phyloP scores from a whole-genome alignment of 2,888 invertebrate species.

The Pachycephus smyrnensis region DNA sequence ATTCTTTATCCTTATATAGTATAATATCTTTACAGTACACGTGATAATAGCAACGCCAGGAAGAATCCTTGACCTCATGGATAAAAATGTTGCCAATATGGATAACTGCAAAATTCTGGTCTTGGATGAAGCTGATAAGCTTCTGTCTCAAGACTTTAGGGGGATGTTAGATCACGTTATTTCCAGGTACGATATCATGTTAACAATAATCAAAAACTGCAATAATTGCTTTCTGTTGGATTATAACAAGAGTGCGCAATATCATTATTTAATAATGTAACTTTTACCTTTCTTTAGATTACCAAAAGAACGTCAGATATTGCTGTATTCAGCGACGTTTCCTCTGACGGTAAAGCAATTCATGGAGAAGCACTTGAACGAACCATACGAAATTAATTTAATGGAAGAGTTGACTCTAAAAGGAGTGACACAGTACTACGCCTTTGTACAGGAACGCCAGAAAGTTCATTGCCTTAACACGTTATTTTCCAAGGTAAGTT shows the following conservation, averaged over 20 bases:
- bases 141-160: constrained; percentile 98
- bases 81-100: constrained; percentile 95
- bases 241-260: background rate
- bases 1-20: background rate
- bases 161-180: constrained; percentile 99
- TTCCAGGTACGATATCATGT: constrained; percentile 67
- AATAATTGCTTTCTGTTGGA: background rate
- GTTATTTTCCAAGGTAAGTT: constrained; percentile 92
- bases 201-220: background rate
- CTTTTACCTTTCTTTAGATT: constrained; percentile 71
- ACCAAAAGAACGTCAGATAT: constrained; percentile 95
- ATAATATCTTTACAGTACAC: constrained; percentile 78
- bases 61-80: constrained; percentile 99
- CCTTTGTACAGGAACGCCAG: constrained; percentile 99
- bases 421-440: constrained; percentile 99
- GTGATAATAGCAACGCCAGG: constrained; percentile 99
- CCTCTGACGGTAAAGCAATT: constrained; percentile 98
- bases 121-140: constrained; percentile 98
- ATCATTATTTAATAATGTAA: background rate
- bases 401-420: constrained; percentile 99
- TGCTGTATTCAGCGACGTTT: constrained; percentile 99
- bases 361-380: constrained; percentile 96
- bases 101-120: constrained; percentile 96
- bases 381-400: constrained; percentile 99
- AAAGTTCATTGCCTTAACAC: constrained; percentile 99